Evolutionary conservation across 2,797 vertebrate species (phyloP), one percentile per base, ranked within the genome.

Genomic region (Mycteria americana): DNA sequence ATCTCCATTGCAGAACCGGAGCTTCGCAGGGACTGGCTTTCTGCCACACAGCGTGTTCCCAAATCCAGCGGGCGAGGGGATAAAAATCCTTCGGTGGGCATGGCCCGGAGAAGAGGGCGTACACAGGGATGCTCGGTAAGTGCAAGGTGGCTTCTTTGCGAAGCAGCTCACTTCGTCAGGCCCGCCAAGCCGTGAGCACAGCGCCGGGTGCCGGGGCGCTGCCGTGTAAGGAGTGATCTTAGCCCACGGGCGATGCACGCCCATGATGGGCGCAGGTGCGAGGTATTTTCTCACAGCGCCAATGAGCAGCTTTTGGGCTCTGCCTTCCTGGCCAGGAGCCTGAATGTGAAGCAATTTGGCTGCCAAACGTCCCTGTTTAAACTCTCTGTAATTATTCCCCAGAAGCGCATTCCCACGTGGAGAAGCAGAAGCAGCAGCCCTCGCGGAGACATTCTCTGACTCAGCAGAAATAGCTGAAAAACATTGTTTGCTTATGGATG

Each of bases 271-370:
- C 11, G 21, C 83, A 85, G 72, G 72, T 74, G 48, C 0, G 3
- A 85, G 35, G 81, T 57, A 16, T 74, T 95, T 95, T 85, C 93
- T 92, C 86, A 62, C 90, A 74, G 81, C 11, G n/a, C 82, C 87
- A 72, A 57, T 0, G 3, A 89, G 79, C 45, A 65, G 92, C 53
- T 93, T 67, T 88, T 18, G 69, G 92, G 84, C 68, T 97, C 84
- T 94, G 92, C 93, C 86, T 77, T 77, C 33, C 85, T 96, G 94
- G 96, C 94, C 69, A 8, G 43, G 15, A 41, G 94, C 96, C 96
- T 62, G 92, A 57, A 59, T 11, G 28, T 95, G 97, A 89, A 95
- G 93, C 86, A 96, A 92, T 91, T 91, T 95, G 92, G 75, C 95
- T 92, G 90, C 93, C 1, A 35, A 93, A 82, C 1, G 2, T 86